Percentiles rank a stretch among this genome's conserved stretches.
These are phyloP conservation scores for Lissocephala sabroskyi DNA, from an alignment of 2,888 invertebrate genomes.

Conservation along the genomic window DNA sequence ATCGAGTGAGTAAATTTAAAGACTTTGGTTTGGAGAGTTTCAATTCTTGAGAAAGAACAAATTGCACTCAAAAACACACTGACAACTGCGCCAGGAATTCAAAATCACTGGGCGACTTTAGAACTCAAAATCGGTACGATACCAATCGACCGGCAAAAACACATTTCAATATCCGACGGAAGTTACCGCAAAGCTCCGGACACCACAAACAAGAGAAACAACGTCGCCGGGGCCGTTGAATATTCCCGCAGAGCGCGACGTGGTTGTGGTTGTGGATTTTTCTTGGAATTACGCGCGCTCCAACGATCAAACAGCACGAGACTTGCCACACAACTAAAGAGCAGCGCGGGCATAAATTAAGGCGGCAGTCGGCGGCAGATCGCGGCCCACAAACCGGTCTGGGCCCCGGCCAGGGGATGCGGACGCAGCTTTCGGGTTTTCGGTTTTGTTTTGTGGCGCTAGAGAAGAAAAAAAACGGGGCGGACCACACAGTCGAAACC, in stretches of 20 bases:
- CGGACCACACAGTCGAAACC: conserved; percentile 17
- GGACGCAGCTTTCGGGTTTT: conserved; percentile 47
- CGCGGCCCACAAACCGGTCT: conserved; percentile 61
- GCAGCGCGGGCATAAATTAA: conserved; percentile 69
- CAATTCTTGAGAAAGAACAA: background rate
- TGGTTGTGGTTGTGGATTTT: conserved; percentile 20
- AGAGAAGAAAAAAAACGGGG: conserved; percentile 16
- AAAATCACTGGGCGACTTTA: conserved; percentile 3
- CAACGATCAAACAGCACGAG: conserved; percentile 68
- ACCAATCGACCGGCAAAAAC: conserved; percentile 9
- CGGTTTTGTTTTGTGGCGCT: conserved; percentile 40
- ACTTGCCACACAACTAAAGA: conserved; percentile 69
- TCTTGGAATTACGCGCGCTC: conserved; percentile 59
- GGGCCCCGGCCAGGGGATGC: conserved; percentile 17
- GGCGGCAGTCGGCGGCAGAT: conserved; percentile 41
- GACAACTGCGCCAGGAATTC: background rate
- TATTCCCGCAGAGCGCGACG: conserved; percentile 6
- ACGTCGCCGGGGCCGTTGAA: background rate
- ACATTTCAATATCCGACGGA: conserved; percentile 45
- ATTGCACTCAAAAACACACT: background rate
- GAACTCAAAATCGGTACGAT: conserved; percentile 6
- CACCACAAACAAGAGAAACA: background rate
- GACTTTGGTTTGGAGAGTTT: conserved; percentile 2
- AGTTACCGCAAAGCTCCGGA: conserved; percentile 29
- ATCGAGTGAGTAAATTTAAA: background rate